Percentiles rank a stretch among this genome's conserved stretches.
Conservation (phyloP, 2,797 vertebrate species). For the Lophura swinhoii region DNA sequence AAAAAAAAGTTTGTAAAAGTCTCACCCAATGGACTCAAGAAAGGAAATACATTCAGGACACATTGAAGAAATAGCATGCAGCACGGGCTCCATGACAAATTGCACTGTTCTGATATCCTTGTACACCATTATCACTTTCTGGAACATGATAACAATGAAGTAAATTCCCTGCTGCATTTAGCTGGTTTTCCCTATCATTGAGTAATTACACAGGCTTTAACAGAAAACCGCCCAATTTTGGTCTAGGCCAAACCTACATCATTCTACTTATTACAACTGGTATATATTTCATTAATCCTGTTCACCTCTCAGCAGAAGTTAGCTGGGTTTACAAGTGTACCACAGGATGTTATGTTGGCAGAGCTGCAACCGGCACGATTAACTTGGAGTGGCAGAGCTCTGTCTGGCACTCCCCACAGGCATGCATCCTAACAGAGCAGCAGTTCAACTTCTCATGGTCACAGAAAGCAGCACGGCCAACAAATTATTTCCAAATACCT, state of each 20-base stretch:
- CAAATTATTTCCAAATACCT: conserved; percentile 43
- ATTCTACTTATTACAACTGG: not conserved
- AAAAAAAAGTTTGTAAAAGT: not conserved
- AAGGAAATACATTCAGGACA: not conserved
- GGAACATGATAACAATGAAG: not conserved
- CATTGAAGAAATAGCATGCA: not conserved
- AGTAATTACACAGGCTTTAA: not conserved
- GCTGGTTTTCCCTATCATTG: not conserved
- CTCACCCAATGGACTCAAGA: not conserved
- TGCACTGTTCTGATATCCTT: not conserved
- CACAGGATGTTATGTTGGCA: conserved; percentile 44
- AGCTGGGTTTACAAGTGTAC: conserved; percentile 36
- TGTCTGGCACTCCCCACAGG: conserved; percentile 42
- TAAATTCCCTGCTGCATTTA: not conserved
- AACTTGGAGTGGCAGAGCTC: conserved; percentile 32
- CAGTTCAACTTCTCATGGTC: conserved; percentile 23
- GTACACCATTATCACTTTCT: not conserved
- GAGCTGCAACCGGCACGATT: conserved; percentile 22
- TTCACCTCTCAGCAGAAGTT: conserved; percentile 8
- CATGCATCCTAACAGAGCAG: conserved; percentile 9
- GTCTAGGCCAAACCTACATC: not conserved
- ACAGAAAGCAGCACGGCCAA: conserved; percentile 53
- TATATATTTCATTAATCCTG: not conserved
- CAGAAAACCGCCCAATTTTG: not conserved
- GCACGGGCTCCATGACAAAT: not conserved